Base-by-base conservation (phyloP, 2,113 vertebrate species). In the Psettodes erumei region DNA sequence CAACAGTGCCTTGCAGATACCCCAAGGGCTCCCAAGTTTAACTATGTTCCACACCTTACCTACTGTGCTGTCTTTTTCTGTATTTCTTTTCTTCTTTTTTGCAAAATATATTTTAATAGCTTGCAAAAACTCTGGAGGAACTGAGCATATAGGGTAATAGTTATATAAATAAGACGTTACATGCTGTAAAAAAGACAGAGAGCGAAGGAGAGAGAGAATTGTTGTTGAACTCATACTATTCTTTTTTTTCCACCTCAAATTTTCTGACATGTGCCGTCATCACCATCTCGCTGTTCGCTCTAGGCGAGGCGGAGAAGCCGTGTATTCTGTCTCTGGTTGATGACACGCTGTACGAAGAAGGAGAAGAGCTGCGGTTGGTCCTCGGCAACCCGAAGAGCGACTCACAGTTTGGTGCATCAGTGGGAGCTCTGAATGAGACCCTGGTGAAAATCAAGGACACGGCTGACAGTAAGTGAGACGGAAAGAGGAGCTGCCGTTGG, bases 351-450 rank as follows among this genome's bases (percentile, higher is more conserved):
- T 94, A 96, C 1, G 97, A 99, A 87, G 96, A 96, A 3, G 93
- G 90, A 1, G 96, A 99, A 47, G 97, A 98, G 18, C 92, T 99
- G 16, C 93, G 96, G 25, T 91, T 99, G 76, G 95, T 98, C 32
- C 93, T 98, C 11, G 97, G 97, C 12, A 94, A 79, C 21, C 95
- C 97, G 2, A 95, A 77, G 76, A 96, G 97, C 66, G 93, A 91
- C 70, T 96, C 96, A 1, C 91, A 91, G 16, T 97, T 95, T 18
- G 97, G 97, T n/a, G 97, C 97, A 6, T 94, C 95, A 8, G 16
- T 97, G 43, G 97, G 96, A 0, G 93, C 94, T 79, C 93, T 93
- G 53, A 97, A 96, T 0, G 96, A 99, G 91, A 96, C 95, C 0
- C 77, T 96, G 61, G 90, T 99, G 84, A 95, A 93, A 89, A 98